Conservation (phyloP, 2,888 invertebrate species). For the Andrena dorsata region DNA sequence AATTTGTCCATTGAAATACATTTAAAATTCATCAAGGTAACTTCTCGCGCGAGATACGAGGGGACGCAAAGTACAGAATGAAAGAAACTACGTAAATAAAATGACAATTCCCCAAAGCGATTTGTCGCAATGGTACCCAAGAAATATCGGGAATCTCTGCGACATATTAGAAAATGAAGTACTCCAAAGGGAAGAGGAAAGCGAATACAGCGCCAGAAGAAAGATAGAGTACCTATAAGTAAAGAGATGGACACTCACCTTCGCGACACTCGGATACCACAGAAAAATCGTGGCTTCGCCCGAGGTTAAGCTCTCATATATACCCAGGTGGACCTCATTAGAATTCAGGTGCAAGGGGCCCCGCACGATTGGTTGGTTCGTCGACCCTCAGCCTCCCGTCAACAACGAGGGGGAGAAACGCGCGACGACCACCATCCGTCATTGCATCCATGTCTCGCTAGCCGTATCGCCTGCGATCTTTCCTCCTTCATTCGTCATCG, state of each 20-base stretch:
- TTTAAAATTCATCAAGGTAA: too few species aligned
- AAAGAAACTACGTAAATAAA: too few species aligned
- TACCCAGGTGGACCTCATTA: slow-evolving; percentile 82
- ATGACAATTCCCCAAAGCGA: too few species aligned
- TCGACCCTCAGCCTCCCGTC: slow-evolving; percentile 80
- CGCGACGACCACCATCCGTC: slow-evolving; percentile 49
- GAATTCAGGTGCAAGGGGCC: slow-evolving; percentile 82
- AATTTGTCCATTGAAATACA: too few species aligned
- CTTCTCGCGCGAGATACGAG: too few species aligned
- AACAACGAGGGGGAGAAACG: slow-evolving; percentile 49
- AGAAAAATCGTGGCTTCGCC: slow-evolving; percentile 79
- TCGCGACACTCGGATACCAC: slow-evolving; percentile 70
- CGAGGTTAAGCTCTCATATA: slow-evolving; percentile 80
- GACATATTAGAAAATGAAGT: too few species aligned
- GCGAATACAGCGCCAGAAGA: too few species aligned
- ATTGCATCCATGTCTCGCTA: slow-evolving; percentile 6
- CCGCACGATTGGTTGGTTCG: slow-evolving; percentile 83
- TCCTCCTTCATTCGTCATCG: slow-evolving; percentile 15
- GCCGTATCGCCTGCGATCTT: neutral
- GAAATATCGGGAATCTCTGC: too few species aligned
- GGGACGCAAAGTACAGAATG: too few species aligned
- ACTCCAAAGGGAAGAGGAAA: too few species aligned
- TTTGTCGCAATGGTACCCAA: too few species aligned
- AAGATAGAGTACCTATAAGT: neutral
- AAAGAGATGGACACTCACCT: slow-evolving; percentile 78